phyloP scores from a whole-genome alignment of 1,140 invertebrate genomes.

The Ceratoteleas bidentatus region DNA sequence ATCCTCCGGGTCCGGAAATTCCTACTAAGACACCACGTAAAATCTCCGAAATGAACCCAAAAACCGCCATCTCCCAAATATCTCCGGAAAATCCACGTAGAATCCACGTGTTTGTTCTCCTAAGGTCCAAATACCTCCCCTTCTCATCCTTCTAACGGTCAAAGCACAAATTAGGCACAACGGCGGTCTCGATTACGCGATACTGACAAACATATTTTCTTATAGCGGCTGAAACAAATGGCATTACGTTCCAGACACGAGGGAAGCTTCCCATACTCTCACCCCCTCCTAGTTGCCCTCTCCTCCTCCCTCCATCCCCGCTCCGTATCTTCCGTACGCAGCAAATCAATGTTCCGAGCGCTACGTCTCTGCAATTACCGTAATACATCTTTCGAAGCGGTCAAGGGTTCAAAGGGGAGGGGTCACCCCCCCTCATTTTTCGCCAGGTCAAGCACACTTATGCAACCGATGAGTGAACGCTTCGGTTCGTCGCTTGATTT shows the following conservation, averaged over 20 bases:
- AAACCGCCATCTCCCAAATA: too few species aligned
- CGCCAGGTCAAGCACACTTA: not conserved
- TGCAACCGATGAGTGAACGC: not conserved
- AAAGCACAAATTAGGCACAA: conserved; percentile 48
- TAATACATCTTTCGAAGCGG: not conserved
- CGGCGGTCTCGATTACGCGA: conserved; percentile 68
- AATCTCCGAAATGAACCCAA: too few species aligned
- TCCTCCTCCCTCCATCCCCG: conserved; percentile 1
- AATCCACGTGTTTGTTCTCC: too few species aligned
- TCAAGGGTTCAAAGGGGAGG: not conserved
- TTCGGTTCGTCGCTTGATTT: too few species aligned
- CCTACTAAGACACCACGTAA: too few species aligned
- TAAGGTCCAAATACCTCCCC: too few species aligned
- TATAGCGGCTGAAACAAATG: conserved; percentile 71
- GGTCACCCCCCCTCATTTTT: not conserved
- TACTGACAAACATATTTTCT: conserved; percentile 73
- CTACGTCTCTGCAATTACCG: conserved; percentile 39
- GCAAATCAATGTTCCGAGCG: too few species aligned
- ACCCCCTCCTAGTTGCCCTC: conserved; percentile 66
- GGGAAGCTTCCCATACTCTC: conserved; percentile 23
- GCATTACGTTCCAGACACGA: conserved; percentile 69
- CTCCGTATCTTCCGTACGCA: too few species aligned
- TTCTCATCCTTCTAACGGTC: conserved; percentile 32
- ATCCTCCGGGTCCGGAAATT: too few species aligned
- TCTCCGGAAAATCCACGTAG: too few species aligned